Percentiles rank a stretch among this genome's conserved stretches.
Conservation (phyloP, 2,113 vertebrate species). For the Opisthocomus hoazin region DNA sequence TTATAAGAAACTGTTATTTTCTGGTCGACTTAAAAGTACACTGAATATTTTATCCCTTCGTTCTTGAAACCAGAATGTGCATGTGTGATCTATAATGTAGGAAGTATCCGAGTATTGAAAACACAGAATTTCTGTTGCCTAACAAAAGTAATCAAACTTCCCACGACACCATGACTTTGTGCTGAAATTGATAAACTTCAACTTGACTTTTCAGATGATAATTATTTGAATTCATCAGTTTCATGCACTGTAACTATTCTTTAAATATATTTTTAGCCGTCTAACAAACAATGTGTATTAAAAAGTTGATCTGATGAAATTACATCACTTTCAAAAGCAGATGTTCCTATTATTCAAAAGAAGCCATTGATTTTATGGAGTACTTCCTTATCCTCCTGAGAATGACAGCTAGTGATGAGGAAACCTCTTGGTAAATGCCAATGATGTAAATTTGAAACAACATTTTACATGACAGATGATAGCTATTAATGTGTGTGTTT, state of each 20-base stretch:
- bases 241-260: rapidly evolving
- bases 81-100: background rate
- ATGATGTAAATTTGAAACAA: conserved; percentile 3
- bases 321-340: background rate
- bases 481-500: conserved; percentile 15
- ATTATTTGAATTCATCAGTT: background rate
- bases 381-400: conserved; percentile 24
- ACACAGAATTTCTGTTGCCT: background rate
- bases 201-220: background rate
- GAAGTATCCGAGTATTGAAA: background rate
- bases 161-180: background rate
- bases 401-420: conserved; percentile 12
- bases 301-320: background rate
- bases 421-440: conserved; percentile 31
- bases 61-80: background rate
- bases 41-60: background rate
- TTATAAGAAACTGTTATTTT: background rate
- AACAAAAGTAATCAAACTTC: background rate
- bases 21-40: background rate
- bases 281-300: background rate
- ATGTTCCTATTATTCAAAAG: conserved; percentile 31
- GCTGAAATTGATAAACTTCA: background rate
- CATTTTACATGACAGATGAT: conserved; percentile 32
- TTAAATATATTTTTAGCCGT: background rate
- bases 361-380: conserved; percentile 15